A percentile compares a stretch with the other conserved stretches of the same genome.
phyloP scores from a whole-genome alignment of 1,140 invertebrate genomes.

The Micrasema longulum region DNA sequence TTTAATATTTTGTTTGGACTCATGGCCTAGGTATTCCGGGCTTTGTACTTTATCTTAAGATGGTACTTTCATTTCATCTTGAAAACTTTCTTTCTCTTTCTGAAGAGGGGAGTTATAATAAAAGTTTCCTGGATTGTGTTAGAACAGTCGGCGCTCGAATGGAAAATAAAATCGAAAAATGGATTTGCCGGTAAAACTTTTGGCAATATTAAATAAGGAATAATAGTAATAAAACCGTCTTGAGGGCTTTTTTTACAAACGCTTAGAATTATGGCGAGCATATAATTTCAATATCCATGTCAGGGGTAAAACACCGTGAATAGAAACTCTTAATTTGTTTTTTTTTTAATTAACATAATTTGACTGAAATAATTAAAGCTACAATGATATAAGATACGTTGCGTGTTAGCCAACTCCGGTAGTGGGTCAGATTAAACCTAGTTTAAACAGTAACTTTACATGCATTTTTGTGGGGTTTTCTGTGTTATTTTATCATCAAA shows the following conservation, averaged over 20 bases:
- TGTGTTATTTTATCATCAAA: no score
- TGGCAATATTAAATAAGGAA: constrained; percentile 45
- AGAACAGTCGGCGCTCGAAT: constrained; percentile 46
- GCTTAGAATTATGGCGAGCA: no score
- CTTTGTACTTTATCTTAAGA: constrained; percentile 43
- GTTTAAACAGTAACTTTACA: no score
- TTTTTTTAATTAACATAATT: no score
- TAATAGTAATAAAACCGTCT: constrained; percentile 21
- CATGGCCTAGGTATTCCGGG: constrained; percentile 9
- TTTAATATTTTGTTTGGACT: not conserved
- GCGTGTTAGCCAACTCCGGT: no score
- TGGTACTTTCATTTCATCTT: constrained; percentile 1
- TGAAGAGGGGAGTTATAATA: constrained; percentile 45
- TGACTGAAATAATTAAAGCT: no score
- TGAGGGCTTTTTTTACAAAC: not conserved
- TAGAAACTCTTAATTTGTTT: no score
- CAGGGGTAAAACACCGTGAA: no score
- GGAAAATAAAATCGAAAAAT: constrained; percentile 53
- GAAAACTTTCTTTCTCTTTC: not conserved
- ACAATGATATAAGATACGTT: no score
- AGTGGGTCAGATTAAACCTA: no score
- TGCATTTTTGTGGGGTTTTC: no score
- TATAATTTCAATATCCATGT: no score
- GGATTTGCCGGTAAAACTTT: constrained; percentile 31
- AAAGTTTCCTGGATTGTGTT: constrained; percentile 50